These are phyloP conservation scores for Plemyria rubiginata DNA, from an alignment of 2,888 invertebrate genomes.

Conservation along the genomic window DNA sequence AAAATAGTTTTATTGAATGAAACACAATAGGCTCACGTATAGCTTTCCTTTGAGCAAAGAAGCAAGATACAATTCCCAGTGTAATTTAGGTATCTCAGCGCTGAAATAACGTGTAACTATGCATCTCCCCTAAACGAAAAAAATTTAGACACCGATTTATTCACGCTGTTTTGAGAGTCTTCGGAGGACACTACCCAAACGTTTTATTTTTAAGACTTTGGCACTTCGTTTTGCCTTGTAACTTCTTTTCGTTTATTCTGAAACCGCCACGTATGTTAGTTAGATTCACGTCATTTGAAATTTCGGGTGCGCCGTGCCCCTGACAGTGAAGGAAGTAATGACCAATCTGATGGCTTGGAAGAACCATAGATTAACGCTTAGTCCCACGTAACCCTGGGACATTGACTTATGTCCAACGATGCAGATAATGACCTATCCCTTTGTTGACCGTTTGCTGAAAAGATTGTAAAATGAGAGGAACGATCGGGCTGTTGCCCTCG, in stretches of 20 bases:
- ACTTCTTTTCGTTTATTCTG: constrained; percentile 35
- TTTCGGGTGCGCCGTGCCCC: constrained; percentile 54
- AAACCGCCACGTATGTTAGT: constrained; percentile 39
- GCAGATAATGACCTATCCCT: constrained; percentile 69
- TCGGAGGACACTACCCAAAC: constrained; percentile 33
- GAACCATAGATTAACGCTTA: constrained; percentile 33
- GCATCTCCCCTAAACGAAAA: constrained; percentile 27
- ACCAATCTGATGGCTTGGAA: constrained; percentile 41
- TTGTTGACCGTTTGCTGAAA: constrained; percentile 59
- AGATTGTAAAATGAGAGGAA: constrained; percentile 39
- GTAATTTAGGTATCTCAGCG: constrained; percentile 20
- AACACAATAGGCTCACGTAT: background rate
- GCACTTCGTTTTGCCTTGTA: constrained; percentile 30
- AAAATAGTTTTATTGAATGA: background rate
- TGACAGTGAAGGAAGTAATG: constrained; percentile 56
- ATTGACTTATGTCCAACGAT: constrained; percentile 57
- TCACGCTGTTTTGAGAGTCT: constrained; percentile 38
- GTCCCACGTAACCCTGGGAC: constrained; percentile 48
- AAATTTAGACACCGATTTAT: constrained; percentile 36
- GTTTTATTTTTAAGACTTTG: constrained; percentile 37
- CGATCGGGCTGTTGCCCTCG: constrained; percentile 24
- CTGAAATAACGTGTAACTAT: constrained; percentile 37
- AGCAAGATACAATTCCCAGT: constrained; percentile 23
- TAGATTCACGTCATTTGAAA: constrained; percentile 32
- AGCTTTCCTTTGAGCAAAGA: constrained; percentile 1